Evolutionary conservation across 2,888 invertebrate species (phyloP).

Genomic region (Heliothis peltigera): DNA sequence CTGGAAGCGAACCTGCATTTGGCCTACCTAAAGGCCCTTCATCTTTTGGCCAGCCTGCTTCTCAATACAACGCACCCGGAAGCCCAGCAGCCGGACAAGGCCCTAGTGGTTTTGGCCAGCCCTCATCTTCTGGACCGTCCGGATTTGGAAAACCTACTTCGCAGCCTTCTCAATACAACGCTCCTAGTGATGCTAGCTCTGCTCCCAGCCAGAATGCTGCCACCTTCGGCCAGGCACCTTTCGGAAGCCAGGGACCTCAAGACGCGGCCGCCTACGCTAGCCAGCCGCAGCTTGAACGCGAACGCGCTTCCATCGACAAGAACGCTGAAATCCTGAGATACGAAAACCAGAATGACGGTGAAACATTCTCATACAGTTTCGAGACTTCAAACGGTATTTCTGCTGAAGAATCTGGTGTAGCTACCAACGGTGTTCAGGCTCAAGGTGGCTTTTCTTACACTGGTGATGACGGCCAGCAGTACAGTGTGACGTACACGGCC

Average conservation of each 20-base stretch:
- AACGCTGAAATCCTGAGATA: slow-evolving; percentile 81
- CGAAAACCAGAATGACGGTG: slow-evolving; percentile 82
- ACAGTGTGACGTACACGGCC: slow-evolving; percentile 83
- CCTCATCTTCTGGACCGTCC: slow-evolving; percentile 30
- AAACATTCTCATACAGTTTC: slow-evolving; percentile 81
- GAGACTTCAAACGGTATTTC: slow-evolving; percentile 87
- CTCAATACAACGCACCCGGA: slow-evolving; percentile 52
- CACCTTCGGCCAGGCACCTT: slow-evolving; percentile 50
- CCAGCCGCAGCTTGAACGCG: slow-evolving; percentile 74
- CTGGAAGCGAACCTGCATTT: slow-evolving; percentile 61
- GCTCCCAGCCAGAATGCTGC: slow-evolving; percentile 52
- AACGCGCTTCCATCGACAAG: slow-evolving; percentile 80
- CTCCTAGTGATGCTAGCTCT: slow-evolving; percentile 26
- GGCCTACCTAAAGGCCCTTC: slow-evolving; percentile 45
- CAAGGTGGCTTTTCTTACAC: slow-evolving; percentile 84
- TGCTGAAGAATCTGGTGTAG: slow-evolving; percentile 84
- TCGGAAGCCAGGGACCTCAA: slow-evolving; percentile 56
- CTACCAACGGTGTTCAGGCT: slow-evolving; percentile 84
- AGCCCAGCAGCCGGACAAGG: neutral
- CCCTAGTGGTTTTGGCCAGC: slow-evolving; percentile 41
- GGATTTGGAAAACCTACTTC: slow-evolving; percentile 49
- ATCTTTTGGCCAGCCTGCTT: slow-evolving; percentile 47
- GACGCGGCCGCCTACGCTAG: slow-evolving; percentile 56
- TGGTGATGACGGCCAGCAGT: slow-evolving; percentile 83
- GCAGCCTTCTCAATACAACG: slow-evolving; percentile 58